Evolutionary conservation across 2,113 vertebrate genomes (phyloP).

Genomic region (Pachypanchax playfairii): DNA sequence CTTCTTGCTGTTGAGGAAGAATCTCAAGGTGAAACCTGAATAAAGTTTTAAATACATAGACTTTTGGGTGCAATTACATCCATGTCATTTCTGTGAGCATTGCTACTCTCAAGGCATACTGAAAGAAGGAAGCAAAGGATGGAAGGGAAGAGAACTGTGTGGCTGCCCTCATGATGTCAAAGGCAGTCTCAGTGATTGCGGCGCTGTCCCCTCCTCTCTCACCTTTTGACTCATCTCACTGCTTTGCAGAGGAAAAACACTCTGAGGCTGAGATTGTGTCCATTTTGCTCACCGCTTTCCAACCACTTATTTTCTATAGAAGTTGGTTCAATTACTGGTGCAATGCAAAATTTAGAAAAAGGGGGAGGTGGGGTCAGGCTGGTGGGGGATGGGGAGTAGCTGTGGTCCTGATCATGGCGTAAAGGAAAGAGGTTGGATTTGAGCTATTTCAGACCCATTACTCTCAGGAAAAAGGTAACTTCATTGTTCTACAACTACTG

Average conservation of each 20-base stretch:
- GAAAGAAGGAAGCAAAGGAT: constrained; percentile 23
- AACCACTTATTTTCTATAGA: constrained; percentile 52
- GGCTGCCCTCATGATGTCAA: constrained; percentile 19
- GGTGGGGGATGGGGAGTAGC: no score
- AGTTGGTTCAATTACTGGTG: constrained; percentile 16
- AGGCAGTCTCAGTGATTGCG: constrained; percentile 39
- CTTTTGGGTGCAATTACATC: constrained; percentile 5
- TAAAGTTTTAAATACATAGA: no score
- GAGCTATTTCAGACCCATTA: constrained; percentile 56
- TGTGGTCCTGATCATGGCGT: constrained; percentile 9
- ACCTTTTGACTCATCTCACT: constrained; percentile 25
- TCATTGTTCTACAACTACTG: constrained; percentile 70
- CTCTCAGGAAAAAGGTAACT: constrained; percentile 49
- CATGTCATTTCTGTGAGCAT: constrained; percentile 13
- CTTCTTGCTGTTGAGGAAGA: constrained; percentile 37
- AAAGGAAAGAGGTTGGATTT: constrained; percentile 59
- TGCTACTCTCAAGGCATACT: constrained; percentile 15
- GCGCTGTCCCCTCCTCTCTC: constrained; percentile 36
- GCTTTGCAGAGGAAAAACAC: constrained; percentile 39
- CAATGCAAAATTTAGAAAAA: not conserved
- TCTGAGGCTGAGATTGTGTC: constrained; percentile 33
- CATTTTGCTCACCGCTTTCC: constrained; percentile 16
- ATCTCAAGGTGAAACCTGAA: constrained; percentile 15
- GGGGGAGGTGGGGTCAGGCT: no score
- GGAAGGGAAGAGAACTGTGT: constrained; percentile 7